phyloP scores from a whole-genome alignment of 2,113 vertebrate species.

The Rhizomys pruinosus region DNA sequence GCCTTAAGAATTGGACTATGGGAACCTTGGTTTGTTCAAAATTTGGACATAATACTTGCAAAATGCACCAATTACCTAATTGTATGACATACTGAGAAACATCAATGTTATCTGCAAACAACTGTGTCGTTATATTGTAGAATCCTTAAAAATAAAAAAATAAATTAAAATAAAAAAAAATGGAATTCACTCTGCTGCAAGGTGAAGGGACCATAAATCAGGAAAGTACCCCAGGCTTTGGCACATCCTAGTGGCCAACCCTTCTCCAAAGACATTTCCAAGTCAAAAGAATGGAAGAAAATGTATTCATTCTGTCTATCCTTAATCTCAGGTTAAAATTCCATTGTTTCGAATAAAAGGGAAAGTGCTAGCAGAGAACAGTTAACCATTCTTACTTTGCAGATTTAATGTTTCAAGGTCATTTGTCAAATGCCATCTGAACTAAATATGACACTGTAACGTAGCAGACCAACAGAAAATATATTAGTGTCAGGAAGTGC shows the following conservation, averaged over 20 bases:
- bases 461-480: neutral
- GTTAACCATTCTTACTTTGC: neutral
- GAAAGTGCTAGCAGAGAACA: neutral
- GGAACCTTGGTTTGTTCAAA: too few relatives aligned
- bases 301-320: neutral
- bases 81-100: too few relatives aligned
- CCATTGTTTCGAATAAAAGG: neutral
- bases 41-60: too few relatives aligned
- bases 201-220: neutral
- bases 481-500: neutral
- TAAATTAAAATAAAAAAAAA: too few relatives aligned
- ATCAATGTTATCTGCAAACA: too few relatives aligned
- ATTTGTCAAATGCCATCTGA: neutral
- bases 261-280: neutral
- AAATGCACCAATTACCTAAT: too few relatives aligned
- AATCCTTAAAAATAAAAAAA: too few relatives aligned
- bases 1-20: too few relatives aligned
- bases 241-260: neutral
- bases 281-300: neutral
- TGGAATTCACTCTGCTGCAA: neutral
- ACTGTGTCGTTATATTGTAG: too few relatives aligned
- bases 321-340: neutral
- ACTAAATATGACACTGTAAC: neutral
- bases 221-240: neutral
- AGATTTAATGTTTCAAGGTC: neutral